phyloP scores from a whole-genome alignment of 2,113 vertebrate species.

The Phyllostomus hastatus region DNA sequence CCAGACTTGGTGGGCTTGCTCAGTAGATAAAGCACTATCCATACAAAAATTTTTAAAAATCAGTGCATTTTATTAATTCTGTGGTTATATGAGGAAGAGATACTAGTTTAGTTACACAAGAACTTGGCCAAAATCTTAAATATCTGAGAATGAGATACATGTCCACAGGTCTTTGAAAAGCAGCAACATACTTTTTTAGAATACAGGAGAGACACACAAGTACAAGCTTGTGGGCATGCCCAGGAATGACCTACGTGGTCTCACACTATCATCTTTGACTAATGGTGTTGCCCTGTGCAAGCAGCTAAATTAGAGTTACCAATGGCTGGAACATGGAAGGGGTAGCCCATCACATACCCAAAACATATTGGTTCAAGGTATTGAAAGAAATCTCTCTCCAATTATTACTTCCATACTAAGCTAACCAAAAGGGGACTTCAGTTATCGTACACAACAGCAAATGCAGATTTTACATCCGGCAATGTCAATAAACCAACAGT shows the following conservation, averaged over 20 bases:
- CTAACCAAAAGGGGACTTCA: not conserved
- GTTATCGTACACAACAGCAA: not conserved
- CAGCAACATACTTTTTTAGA: not conserved
- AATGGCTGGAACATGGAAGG: not conserved
- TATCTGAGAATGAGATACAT: not conserved
- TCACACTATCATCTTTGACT: not conserved
- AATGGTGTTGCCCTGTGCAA: not conserved
- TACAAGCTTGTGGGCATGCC: not conserved
- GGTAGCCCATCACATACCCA: not conserved
- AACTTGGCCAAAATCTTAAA: not conserved
- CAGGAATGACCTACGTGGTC: not conserved
- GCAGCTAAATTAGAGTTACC: not conserved
- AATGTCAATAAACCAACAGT: not conserved
- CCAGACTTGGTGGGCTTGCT: not conserved
- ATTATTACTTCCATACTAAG: not conserved
- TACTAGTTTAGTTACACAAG: not conserved
- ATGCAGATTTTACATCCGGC: not conserved
- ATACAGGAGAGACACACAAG: not conserved
- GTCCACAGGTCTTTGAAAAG: not conserved
- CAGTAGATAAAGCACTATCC: not conserved
- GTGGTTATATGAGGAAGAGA: not conserved
- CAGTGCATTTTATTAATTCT: not conserved
- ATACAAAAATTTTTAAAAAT: not conserved
- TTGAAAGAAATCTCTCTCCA: not conserved
- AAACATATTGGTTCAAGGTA: not conserved